Evolutionary conservation across 2,888 invertebrate species (phyloP).

Genomic region (Heteromyza rotundicornis): DNA sequence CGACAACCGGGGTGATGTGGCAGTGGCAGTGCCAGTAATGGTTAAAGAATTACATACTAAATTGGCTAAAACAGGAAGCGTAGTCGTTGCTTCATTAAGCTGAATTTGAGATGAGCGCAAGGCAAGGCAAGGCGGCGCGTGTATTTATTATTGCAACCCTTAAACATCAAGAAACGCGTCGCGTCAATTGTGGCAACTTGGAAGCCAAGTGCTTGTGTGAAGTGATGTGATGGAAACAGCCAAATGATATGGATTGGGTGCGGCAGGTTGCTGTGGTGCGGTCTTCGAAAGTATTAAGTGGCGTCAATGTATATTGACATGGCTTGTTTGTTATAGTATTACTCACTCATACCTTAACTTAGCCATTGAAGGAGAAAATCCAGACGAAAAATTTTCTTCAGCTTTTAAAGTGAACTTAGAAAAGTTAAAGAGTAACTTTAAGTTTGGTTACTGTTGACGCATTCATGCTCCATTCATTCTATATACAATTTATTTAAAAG

Average conservation of each 20-base stretch:
- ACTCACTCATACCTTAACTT: conserved; percentile 2
- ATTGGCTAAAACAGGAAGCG: conserved; percentile 59
- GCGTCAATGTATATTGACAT: conserved; percentile 27
- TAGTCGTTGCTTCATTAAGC: conserved; percentile 56
- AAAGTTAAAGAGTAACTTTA: too few species aligned
- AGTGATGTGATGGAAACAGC: neutral
- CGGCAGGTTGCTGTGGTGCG: conserved; percentile 22
- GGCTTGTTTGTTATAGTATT: conserved; percentile 22
- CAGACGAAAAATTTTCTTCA: too few species aligned
- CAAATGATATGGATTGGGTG: conserved; percentile 18
- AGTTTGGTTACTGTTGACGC: too few species aligned
- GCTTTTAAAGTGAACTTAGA: too few species aligned
- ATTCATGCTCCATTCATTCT: too few species aligned
- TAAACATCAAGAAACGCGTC: conserved; percentile 22
- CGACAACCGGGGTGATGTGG: conserved; percentile 28
- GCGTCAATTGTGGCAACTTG: conserved; percentile 17
- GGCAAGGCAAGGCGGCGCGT: conserved; percentile 29
- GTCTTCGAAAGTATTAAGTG: conserved; percentile 29
- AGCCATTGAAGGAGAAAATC: too few species aligned
- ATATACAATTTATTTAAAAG: too few species aligned
- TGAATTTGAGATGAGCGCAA: conserved; percentile 47
- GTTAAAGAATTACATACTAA: conserved; percentile 61
- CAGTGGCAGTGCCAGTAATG: conserved; percentile 45
- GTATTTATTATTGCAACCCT: conserved; percentile 18
- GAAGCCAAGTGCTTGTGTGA: conserved; percentile 12